phyloP scores from a whole-genome alignment of 2,888 invertebrate genomes.

The Luffia ferchaultella region DNA sequence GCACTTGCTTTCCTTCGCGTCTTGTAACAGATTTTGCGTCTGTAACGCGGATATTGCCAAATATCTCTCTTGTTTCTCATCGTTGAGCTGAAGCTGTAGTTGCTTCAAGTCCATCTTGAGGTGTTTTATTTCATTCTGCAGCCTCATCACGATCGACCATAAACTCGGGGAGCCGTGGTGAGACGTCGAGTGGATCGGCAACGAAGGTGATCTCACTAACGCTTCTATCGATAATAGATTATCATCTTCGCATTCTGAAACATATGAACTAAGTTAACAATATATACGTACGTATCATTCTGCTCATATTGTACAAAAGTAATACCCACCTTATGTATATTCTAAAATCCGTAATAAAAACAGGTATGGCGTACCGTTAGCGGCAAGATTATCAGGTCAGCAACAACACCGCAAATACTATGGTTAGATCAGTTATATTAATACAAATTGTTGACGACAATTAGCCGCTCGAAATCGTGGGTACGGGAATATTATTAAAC shows the following conservation, averaged over 20 bases:
- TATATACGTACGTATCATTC: neutral
- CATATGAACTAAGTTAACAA: neutral
- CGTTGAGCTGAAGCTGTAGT: slow-evolving; percentile 70
- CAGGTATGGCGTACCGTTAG: too few relatives aligned
- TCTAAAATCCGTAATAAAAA: too few relatives aligned
- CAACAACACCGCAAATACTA: too few relatives aligned
- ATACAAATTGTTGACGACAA: too few relatives aligned
- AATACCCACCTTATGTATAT: slow-evolving; percentile 25
- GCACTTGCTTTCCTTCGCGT: slow-evolving; percentile 60
- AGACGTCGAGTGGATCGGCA: slow-evolving; percentile 46
- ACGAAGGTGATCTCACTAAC: slow-evolving; percentile 52
- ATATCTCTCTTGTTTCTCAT: slow-evolving; percentile 68
- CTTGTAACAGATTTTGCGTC: slow-evolving; percentile 43
- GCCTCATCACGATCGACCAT: slow-evolving; percentile 78
- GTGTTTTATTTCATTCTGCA: slow-evolving; percentile 76
- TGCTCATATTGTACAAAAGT: slow-evolving; percentile 7
- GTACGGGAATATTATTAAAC: too few relatives aligned
- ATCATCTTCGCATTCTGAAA: slow-evolving; percentile 61
- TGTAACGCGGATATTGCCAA: slow-evolving; percentile 53
- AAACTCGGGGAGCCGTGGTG: slow-evolving; percentile 66
- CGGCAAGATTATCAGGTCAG: too few relatives aligned
- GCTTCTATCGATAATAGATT: slow-evolving; percentile 39
- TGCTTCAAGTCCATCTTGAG: slow-evolving; percentile 69
- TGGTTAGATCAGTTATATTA: too few relatives aligned
- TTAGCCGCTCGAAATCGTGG: too few relatives aligned